phyloP scores from a whole-genome alignment of 1,140 invertebrate species.

The Monomorium pharaonis region DNA sequence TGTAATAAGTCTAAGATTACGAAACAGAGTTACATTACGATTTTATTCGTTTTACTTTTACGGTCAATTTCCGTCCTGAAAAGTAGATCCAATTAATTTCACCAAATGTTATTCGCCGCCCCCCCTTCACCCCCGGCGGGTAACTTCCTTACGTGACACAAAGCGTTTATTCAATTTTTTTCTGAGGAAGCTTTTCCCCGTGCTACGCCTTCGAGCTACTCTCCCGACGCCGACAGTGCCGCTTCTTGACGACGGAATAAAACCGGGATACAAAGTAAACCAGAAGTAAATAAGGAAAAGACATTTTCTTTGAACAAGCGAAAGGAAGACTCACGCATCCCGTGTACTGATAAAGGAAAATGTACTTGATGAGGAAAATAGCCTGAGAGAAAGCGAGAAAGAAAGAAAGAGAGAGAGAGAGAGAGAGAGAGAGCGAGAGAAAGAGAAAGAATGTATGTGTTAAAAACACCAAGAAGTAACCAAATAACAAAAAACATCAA shows the following conservation, averaged over 20 bases:
- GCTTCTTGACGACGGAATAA: conserved; percentile 43
- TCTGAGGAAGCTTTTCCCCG: conserved; percentile 27
- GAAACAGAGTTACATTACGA: not conserved
- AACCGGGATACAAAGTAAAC: conserved; percentile 44
- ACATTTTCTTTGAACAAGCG: conserved; percentile 47
- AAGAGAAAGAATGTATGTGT: conserved; percentile 36
- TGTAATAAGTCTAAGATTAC: not conserved
- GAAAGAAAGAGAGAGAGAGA: conserved; percentile 31
- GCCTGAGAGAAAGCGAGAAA: conserved; percentile 43
- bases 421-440: conserved; percentile 27
- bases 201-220: conserved; percentile 32
- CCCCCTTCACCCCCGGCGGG: too few species aligned
- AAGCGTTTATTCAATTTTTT: conserved; percentile 41
- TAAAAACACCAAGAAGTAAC: conserved; percentile 20
- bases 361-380: conserved; percentile 39
- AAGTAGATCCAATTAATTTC: conserved; percentile 34
- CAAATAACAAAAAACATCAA: conserved; percentile 57
- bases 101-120: not conserved
- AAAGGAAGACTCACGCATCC: conserved; percentile 66
- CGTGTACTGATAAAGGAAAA: conserved; percentile 53
- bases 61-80: not conserved
- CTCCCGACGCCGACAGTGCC: conserved; percentile 10
- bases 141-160: conserved; percentile 31
- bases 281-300: conserved; percentile 42
- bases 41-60: conserved; percentile 7